phyloP scores from a whole-genome alignment of 2,113 vertebrate species.

The Mohoua ochrocephala region DNA sequence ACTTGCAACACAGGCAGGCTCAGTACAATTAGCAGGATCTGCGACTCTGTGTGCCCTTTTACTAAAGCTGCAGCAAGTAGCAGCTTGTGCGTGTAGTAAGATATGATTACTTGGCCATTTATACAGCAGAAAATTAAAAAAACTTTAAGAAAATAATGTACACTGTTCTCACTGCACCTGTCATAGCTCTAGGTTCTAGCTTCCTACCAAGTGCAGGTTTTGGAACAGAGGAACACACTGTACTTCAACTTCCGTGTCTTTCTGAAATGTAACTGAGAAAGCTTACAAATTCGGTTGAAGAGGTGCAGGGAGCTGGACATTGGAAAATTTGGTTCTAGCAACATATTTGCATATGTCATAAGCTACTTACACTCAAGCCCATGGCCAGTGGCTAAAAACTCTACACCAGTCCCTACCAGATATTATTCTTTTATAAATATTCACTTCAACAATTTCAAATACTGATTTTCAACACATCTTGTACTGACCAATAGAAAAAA shows the following conservation, averaged over 20 bases:
- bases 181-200: not conserved
- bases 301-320: not conserved
- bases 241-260: not conserved
- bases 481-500: not conserved
- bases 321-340: not conserved
- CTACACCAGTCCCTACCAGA: not conserved
- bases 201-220: not conserved
- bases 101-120: conserved; percentile 48
- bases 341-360: not conserved
- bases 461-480: not conserved
- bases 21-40: conserved; percentile 79
- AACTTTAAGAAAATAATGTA: conserved; percentile 32
- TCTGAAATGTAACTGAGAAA: not conserved
- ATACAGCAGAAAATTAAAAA: conserved; percentile 44
- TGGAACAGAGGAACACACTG: not conserved
- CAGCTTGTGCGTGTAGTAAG: conserved; percentile 2
- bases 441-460: not conserved
- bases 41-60: conserved; percentile 36
- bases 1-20: conserved; percentile 73
- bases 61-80: conserved; percentile 54
- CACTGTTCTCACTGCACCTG: not conserved
- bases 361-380: not conserved
- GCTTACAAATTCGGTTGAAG: not conserved
- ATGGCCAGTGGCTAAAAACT: not conserved
- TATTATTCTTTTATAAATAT: not conserved